Base-by-base conservation (phyloP, 30 jellyfish, hydroid and myxozoan species). In the Mastigias papua region DNA sequence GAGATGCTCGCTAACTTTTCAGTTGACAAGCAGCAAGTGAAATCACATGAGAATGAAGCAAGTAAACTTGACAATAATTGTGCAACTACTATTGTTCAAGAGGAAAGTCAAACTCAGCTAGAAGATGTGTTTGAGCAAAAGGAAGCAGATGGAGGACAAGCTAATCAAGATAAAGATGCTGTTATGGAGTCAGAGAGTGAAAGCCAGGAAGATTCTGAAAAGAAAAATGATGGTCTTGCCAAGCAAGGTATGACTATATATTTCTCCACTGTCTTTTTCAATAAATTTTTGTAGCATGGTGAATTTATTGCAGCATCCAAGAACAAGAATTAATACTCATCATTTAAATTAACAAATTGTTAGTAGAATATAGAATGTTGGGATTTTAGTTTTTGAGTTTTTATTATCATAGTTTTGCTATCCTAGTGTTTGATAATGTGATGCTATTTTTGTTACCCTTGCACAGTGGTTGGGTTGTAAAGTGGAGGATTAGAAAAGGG, bases 1-100 rank as follows among this genome's bases (percentile, higher is more conserved):
- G 92, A 88, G 29, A 48, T 92, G 72, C 65, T 92, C 10, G 31
- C 92, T 21, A 31, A 69, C 66, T 88, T 74, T 0, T 16, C 73
- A 30, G 88, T 72, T 2, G 84, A 83, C 11, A 80, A 49, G 20
- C 79, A 78, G 17, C 34, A 60, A 8, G 73, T 73, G 84, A 78
- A 66, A 19, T 34, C 85, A 9, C 49, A 33, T 32, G 87, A 42
- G 61, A 35, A 77, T 54, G 69, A 22, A 49, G 60, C 34, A 4
- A 78, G 28, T 58, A 69, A 22, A 8, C 28, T 11, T 65, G 86
- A 65, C 35, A 88, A 84, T 21, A 68, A 71, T 26, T 81, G 54
- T 62, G 88, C 51, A 20, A 13, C 28, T 23, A 87, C 30, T 28
- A 37, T 82, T n/a, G n/a, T n/a, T n/a, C 48, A 71, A 28, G 82